phyloP scores from a whole-genome alignment of 2,113 vertebrate genomes.

The Dipodomys spectabilis region DNA sequence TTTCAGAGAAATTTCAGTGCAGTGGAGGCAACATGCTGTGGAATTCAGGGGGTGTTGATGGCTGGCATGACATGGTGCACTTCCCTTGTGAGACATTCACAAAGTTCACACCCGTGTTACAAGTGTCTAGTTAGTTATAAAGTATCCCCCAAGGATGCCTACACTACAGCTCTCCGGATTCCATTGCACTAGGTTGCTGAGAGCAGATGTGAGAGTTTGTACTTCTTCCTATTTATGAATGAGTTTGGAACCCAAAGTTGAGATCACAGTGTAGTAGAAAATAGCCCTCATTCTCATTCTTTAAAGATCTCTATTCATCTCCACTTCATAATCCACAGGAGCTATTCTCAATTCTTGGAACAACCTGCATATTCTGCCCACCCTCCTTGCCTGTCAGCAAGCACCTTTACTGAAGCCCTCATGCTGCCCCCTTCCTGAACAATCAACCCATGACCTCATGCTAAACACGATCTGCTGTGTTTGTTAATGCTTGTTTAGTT shows the following conservation, averaged over 20 bases:
- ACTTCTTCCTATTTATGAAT: neutral
- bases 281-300: neutral
- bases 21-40: neutral
- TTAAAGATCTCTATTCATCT: neutral
- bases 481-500: neutral
- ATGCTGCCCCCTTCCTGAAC: neutral
- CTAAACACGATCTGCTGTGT: no score
- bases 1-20: neutral
- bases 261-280: neutral
- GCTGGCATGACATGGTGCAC: rapidly evolving
- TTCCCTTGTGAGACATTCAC: neutral
- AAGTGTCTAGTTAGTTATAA: neutral
- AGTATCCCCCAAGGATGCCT: neutral
- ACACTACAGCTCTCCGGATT: neutral
- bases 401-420: no score
- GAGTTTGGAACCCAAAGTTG: neutral
- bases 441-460: neutral
- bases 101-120: neutral
- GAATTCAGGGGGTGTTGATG: neutral
- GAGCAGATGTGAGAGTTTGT: neutral
- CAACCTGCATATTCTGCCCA: neutral
- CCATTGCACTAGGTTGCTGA: neutral
- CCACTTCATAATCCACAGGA: neutral
- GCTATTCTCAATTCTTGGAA: neutral
- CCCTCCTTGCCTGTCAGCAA: neutral